These are phyloP conservation scores for Drosophila subquinaria DNA, from an alignment of 2,888 invertebrate species.

Conservation along the genomic window DNA sequence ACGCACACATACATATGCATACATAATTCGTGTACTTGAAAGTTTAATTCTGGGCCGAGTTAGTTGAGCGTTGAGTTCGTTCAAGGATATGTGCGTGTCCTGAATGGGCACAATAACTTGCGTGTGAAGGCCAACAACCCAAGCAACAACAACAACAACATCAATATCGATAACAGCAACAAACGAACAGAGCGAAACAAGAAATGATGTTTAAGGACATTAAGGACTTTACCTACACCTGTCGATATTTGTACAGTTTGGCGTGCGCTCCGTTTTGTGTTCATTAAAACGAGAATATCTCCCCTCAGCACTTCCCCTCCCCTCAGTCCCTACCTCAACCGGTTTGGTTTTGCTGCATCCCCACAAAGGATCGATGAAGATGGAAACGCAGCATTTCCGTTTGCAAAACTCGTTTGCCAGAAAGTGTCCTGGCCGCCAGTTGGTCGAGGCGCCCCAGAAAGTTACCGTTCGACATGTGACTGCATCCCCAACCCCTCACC, in stretches of 20 bases:
- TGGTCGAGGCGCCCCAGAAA: constrained; percentile 25
- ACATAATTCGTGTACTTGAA: constrained; percentile 14
- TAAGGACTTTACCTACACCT: constrained; percentile 75
- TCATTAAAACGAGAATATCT: constrained; percentile 43
- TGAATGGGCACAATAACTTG: constrained; percentile 55
- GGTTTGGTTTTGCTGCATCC: constrained; percentile 60
- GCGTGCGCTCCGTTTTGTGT: constrained; percentile 62
- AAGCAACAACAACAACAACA: constrained; percentile 22
- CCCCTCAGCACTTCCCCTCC: constrained; percentile 1
- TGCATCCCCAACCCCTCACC: not conserved
- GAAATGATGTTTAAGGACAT: constrained; percentile 75
- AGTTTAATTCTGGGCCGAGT: constrained; percentile 31
- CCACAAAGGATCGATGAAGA: constrained; percentile 55
- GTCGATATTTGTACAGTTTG: constrained; percentile 79
- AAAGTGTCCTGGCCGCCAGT: constrained; percentile 51
- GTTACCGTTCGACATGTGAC: constrained; percentile 52
- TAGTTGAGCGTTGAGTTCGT: constrained; percentile 23
- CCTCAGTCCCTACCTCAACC: constrained; percentile 25
- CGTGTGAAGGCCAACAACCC: constrained; percentile 72
- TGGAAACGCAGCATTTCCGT: constrained; percentile 60
- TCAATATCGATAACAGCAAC: constrained; percentile 9
- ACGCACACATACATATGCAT: constrained; percentile 9
- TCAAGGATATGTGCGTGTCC: constrained; percentile 77
- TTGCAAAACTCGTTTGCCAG: constrained; percentile 57
- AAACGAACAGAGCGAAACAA: constrained; percentile 40